phyloP scores from a whole-genome alignment of 2,113 vertebrate species.

The Astur gentilis region DNA sequence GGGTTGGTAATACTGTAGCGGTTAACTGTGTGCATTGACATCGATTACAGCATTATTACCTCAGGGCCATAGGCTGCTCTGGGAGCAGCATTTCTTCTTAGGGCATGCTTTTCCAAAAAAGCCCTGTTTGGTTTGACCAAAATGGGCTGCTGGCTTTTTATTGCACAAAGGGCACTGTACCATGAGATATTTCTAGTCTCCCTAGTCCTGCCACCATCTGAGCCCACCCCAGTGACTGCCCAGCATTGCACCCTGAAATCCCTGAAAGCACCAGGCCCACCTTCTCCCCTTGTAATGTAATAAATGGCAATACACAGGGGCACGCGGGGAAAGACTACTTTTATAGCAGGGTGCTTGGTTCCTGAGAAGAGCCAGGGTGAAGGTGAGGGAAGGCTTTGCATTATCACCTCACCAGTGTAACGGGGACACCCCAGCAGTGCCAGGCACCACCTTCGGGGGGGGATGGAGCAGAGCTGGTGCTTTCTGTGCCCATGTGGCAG shows the following conservation, averaged over 20 bases:
- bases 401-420: background rate
- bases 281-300: background rate
- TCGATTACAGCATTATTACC: background rate
- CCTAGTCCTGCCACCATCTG: background rate
- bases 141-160: background rate
- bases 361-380: background rate
- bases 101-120: background rate
- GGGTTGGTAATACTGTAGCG: background rate
- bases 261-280: background rate
- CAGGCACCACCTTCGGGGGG: background rate
- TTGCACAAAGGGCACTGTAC: background rate
- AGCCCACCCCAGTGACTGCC: background rate
- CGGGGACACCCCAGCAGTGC: fast-evolving
- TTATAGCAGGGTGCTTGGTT: background rate
- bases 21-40: background rate
- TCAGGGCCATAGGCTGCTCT: background rate
- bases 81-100: background rate
- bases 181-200: background rate
- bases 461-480: background rate
- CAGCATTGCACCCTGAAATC: background rate
- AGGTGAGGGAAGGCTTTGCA: background rate
- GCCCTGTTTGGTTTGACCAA: background rate
- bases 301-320: background rate
- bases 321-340: background rate
- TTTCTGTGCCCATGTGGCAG: fast-evolving